Conservation (phyloP, 2,797 vertebrate species). For the Champsocephalus esox region DNA sequence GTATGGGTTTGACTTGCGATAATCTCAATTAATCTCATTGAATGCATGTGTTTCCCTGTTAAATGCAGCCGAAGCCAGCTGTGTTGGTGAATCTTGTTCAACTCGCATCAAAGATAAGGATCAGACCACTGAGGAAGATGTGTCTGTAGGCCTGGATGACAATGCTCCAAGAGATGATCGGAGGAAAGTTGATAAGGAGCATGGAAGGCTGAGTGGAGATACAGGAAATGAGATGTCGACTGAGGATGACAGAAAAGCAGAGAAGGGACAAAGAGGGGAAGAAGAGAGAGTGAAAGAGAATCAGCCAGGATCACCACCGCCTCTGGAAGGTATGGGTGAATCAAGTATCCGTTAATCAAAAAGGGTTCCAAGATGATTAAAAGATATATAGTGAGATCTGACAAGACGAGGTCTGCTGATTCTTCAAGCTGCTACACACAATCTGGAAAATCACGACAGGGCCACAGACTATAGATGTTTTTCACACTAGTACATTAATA, state of each 20-base stretch:
- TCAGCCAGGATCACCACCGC: constrained; percentile 26
- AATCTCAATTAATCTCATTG: constrained; percentile 19
- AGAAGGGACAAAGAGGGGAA: constrained; percentile 6
- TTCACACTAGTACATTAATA: not conserved
- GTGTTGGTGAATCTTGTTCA: constrained; percentile 34
- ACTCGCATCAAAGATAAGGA: constrained; percentile 20
- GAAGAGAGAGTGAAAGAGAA: constrained; percentile 1
- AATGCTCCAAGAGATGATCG: constrained; percentile 15
- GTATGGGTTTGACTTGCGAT: constrained; percentile 29
- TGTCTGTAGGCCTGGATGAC: constrained; percentile 2
- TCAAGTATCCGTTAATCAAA: constrained; percentile 26
- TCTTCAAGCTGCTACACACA: constrained; percentile 15
- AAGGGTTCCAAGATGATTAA: constrained; percentile 28
- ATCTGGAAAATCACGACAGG: not conserved
- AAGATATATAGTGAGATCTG: constrained; percentile 7
- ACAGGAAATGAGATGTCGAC: not conserved
- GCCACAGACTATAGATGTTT: not conserved
- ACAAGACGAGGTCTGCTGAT: not conserved
- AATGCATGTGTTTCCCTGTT: constrained; percentile 48
- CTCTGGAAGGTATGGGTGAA: constrained; percentile 56
- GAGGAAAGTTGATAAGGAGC: not conserved
- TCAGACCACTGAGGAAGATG: not conserved
- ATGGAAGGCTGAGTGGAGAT: not conserved
- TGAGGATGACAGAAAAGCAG: constrained; percentile 15
- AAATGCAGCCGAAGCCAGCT: constrained; percentile 50